These are phyloP conservation scores for Larimichthys polyactis DNA, from an alignment of 2,113 vertebrate species.

Conservation along the genomic window DNA sequence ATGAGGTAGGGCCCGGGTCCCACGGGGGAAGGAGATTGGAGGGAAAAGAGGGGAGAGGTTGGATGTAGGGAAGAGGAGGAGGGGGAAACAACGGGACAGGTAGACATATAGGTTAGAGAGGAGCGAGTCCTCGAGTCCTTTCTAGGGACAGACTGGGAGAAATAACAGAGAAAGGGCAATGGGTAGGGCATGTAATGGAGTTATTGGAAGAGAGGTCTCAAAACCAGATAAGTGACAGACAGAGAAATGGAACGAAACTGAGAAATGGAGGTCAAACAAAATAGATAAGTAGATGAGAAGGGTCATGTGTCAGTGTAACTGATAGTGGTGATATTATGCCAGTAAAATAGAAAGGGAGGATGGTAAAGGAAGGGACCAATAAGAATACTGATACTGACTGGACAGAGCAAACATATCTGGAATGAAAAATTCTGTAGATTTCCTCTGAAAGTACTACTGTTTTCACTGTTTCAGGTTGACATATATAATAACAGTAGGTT, in stretches of 20 bases:
- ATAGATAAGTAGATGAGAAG: conserved; percentile 36
- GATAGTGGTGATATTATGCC: conserved; percentile 6
- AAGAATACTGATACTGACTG: neutral
- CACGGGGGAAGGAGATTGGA: conserved; percentile 43
- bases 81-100: conserved; percentile 15
- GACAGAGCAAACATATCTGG: neutral
- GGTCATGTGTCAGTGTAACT: conserved; percentile 27
- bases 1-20: conserved; percentile 73
- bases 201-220: conserved; percentile 17
- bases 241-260: conserved; percentile 10
- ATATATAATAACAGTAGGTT: too few species aligned
- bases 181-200: conserved; percentile 21
- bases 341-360: neutral
- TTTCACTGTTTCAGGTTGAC: neutral
- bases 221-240: conserved; percentile 35
- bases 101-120: conserved; percentile 16
- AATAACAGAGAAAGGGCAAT: conserved; percentile 4
- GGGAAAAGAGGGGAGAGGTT: conserved; percentile 18
- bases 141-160: neutral
- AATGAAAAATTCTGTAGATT: neutral
- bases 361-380: conserved; percentile 2
- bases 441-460: neutral
- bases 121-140: neutral
- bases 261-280: conserved; percentile 45
- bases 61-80: conserved; percentile 16